These are phyloP conservation scores for Amphibalanus amphitrite DNA, from an alignment of 1,140 invertebrate genomes.

Conservation along the genomic window DNA sequence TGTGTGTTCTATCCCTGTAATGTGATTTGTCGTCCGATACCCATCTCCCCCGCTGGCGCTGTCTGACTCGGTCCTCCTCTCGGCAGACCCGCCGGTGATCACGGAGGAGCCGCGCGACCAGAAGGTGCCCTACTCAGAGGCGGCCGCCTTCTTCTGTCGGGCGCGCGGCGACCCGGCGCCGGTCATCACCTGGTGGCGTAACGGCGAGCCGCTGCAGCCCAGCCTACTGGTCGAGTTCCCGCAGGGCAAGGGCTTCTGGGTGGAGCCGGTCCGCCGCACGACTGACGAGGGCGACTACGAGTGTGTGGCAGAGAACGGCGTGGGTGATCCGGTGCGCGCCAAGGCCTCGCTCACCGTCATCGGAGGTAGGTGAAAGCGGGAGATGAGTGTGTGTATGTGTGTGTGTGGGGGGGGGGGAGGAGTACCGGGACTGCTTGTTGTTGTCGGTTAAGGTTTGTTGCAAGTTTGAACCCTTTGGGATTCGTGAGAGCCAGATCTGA, in stretches of 20 bases:
- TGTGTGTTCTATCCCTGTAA: too few relatives aligned
- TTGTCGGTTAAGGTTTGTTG: too few relatives aligned
- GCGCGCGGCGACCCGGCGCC: conserved; percentile 76
- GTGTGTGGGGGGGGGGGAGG: too few relatives aligned
- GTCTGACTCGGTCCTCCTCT: neutral
- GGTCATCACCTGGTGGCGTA: conserved; percentile 75
- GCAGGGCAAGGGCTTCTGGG: neutral
- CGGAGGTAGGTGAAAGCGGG: conserved; percentile 27
- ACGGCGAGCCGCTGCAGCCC: conserved; percentile 39
- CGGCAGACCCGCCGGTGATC: conserved; percentile 73
- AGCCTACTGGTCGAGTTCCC: neutral
- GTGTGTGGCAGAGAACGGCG: conserved; percentile 90
- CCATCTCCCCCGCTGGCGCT: too few relatives aligned
- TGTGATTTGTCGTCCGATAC: too few relatives aligned
- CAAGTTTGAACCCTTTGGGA: too few relatives aligned
- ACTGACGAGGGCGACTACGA: conserved; percentile 77
- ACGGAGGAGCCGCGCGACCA: conserved; percentile 64
- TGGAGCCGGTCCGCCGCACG: conserved; percentile 17
- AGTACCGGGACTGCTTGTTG: too few relatives aligned
- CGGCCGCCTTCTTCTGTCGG: conserved; percentile 84
- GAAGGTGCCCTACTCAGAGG: conserved; percentile 65
- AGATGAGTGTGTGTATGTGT: too few relatives aligned
- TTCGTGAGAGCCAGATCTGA: too few relatives aligned
- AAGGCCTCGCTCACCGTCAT: conserved; percentile 45
- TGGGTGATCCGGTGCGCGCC: conserved; percentile 77